Conservation (phyloP, 2,797 vertebrate species). For the Helicolenus hilgendorfi region DNA sequence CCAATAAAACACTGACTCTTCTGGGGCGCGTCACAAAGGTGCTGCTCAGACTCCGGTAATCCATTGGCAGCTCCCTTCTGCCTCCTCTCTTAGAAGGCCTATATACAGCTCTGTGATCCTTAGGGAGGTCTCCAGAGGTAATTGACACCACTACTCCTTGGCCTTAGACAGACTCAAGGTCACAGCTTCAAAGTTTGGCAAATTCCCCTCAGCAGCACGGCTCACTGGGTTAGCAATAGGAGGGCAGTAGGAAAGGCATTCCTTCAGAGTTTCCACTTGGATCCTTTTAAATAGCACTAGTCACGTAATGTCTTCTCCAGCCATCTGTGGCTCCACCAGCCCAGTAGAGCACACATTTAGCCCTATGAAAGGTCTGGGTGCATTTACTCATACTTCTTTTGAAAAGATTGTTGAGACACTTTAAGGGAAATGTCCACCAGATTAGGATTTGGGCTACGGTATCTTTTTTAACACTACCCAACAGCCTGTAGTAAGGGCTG, state of each 20-base stretch:
- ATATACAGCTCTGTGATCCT: slow-evolving; percentile 49
- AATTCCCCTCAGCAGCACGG: slow-evolving; percentile 56
- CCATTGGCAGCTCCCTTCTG: slow-evolving; percentile 46
- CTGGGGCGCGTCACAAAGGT: slow-evolving; percentile 49
- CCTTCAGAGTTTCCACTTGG: slow-evolving; percentile 89
- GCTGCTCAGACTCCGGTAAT: slow-evolving; percentile 58
- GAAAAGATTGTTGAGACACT: slow-evolving; percentile 8
- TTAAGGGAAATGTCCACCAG: background rate
- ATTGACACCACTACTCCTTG: slow-evolving; percentile 69
- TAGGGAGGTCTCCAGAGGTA: slow-evolving; percentile 65
- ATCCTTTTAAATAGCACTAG: slow-evolving; percentile 70
- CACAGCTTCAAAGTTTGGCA: slow-evolving; percentile 78
- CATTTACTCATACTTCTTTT: slow-evolving; percentile 34
- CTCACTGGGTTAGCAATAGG: slow-evolving; percentile 63
- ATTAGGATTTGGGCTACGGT: background rate
- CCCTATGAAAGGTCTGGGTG: slow-evolving; percentile 4
- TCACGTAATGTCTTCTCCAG: slow-evolving; percentile 81
- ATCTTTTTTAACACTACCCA: background rate
- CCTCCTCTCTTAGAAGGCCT: slow-evolving; percentile 43
- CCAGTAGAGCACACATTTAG: slow-evolving; percentile 37
- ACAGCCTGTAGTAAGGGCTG: no score
- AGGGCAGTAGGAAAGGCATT: slow-evolving; percentile 56
- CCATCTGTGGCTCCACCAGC: slow-evolving; percentile 55
- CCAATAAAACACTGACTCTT: slow-evolving; percentile 69
- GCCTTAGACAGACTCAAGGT: slow-evolving; percentile 72